phyloP scores from a whole-genome alignment of 2,113 vertebrate genomes.

The Donacobius atricapilla region DNA sequence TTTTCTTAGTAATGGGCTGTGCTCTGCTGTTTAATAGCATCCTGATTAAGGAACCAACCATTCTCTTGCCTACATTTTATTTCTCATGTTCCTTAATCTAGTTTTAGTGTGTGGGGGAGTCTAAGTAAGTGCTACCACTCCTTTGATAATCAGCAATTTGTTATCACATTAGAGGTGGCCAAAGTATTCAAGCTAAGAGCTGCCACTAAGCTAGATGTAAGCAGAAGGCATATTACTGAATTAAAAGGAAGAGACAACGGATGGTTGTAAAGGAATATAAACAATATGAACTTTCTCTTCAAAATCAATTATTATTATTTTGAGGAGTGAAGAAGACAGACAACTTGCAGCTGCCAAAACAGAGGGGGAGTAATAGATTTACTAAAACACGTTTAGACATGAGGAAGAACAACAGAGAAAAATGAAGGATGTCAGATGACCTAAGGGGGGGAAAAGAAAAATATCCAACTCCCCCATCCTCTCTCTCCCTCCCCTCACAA shows the following conservation, averaged over 20 bases:
- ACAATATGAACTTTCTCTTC: background rate
- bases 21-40: background rate
- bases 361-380: background rate
- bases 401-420: background rate
- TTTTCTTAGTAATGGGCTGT: background rate
- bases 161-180: background rate
- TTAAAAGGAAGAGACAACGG: background rate
- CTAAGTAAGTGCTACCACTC: background rate
- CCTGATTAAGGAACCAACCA: background rate
- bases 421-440: background rate
- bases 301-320: background rate
- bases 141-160: slow-evolving; percentile 22
- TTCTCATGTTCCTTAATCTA: background rate
- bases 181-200: background rate
- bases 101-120: background rate
- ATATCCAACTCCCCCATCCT: background rate
- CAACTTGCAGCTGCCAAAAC: background rate
- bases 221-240: background rate
- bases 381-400: background rate
- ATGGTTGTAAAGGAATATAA: background rate
- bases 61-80: background rate
- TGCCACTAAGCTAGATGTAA: background rate
- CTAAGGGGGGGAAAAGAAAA: background rate
- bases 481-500: rapidly evolving
- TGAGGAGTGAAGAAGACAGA: background rate